Evolutionary conservation across 1,140 invertebrate species (phyloP), one percentile per base, ranked within the genome.

Genomic region (Oryctes rhinoceros): DNA sequence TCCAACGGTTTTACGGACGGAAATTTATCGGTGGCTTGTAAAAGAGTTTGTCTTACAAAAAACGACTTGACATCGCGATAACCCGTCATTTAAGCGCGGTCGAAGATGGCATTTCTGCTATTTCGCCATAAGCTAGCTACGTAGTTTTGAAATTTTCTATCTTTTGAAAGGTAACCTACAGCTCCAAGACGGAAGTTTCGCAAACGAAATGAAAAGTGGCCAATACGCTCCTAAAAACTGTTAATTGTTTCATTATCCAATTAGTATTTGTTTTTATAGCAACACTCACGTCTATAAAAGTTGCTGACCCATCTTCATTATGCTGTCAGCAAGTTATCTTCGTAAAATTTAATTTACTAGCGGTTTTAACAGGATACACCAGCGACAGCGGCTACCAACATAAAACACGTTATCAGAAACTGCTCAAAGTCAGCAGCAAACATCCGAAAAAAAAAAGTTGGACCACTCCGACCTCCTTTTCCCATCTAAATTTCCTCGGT

Each of bases 41-140:
- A 59, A 59, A 59, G 53, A n/a, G 53, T n/a, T 18, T 18, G 53
- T 59, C 53, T 18, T n/a, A 59, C 0, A n/a, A 18, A 53, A 18
- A 18, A 59, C 18, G 53, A 15, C 53, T 59, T 59, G 53, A n/a
- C 53, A 59, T 59, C 53, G 53, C 53, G 53, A 59, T 59, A 59
- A 59, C 53, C 18, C 53, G 53, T 59, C 53, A n/a, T 18, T n/a
- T 59, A 18, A 59, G 53, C 18, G 53, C 53, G 53, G 53, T 18
- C 15, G 15, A n/a, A 18, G n/a, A 18, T 59, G 53, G 15, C 53
- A 18, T 59, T 5, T 15, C 15, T 18, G 6, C 53, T 18, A 18
- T 18, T 59, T n/a, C 49, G 3, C n/a, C 18, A 15, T 59, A 18
- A 59, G 53, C 6, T 18, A n/a, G 53, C 20, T 59, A 0, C 24